Conservation (phyloP, 2,113 vertebrate genomes). For the Amazona guildingii region DNA sequence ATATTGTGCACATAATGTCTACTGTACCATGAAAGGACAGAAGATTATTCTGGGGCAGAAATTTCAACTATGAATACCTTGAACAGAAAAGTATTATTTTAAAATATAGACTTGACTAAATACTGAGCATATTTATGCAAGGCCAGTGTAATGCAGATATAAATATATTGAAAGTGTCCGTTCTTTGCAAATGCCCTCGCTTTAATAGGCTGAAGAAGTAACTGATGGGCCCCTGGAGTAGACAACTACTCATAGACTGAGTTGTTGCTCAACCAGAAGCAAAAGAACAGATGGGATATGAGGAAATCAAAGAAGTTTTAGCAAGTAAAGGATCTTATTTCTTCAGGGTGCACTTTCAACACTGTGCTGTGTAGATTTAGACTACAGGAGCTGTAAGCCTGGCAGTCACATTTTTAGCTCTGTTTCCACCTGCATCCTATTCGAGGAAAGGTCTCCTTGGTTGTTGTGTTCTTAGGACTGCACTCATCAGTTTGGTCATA, state of each 20-base stretch:
- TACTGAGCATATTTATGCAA: not conserved
- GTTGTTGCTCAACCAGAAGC: not conserved
- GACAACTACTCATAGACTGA: not conserved
- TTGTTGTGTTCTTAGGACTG: not conserved
- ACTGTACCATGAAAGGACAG: not conserved
- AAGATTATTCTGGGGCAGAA: not conserved
- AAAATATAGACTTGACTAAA: not conserved
- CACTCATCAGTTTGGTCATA: not conserved
- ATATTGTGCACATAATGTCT: not conserved
- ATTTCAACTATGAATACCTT: not conserved
- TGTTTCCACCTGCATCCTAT: not conserved
- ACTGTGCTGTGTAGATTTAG: not conserved
- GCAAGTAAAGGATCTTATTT: not conserved
- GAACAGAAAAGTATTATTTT: not conserved
- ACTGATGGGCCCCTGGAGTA: not conserved
- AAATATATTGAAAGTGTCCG: not conserved
- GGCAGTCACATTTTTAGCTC: not conserved
- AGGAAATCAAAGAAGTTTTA: not conserved
- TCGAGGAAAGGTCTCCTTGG: not conserved
- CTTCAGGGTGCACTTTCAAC: not conserved
- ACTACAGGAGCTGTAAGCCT: not conserved
- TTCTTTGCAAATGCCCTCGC: not conserved
- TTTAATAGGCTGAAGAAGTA: not conserved
- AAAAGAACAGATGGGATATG: not conserved
- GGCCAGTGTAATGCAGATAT: not conserved